phyloP scores from a whole-genome alignment of 2,797 vertebrate species.

The Enteromius treurensis region DNA sequence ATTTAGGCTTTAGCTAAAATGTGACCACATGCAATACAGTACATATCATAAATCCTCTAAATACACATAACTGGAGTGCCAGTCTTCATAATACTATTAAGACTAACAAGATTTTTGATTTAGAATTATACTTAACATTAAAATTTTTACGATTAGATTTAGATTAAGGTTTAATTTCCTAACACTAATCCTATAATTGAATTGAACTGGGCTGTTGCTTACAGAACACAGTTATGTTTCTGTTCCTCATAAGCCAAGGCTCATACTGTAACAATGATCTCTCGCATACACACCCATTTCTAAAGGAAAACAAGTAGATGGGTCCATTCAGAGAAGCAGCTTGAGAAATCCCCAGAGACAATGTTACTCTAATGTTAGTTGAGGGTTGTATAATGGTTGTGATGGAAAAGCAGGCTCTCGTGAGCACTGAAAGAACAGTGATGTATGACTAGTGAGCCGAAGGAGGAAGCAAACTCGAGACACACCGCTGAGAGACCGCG shows the following conservation, averaged over 20 bases:
- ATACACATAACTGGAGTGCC: background rate
- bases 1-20: background rate
- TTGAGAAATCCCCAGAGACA: constrained; percentile 26
- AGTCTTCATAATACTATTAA: background rate
- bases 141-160: constrained; percentile 1
- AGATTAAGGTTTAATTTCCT: constrained; percentile 6
- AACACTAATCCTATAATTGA: constrained; percentile 1
- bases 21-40: background rate
- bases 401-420: background rate
- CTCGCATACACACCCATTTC: constrained; percentile 26
- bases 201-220: background rate
- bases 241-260: constrained; percentile 1
- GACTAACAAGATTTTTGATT: constrained; percentile 15
- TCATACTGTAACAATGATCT: constrained; percentile 18
- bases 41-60: background rate
- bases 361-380: constrained; percentile 20
- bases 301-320: constrained; percentile 39
- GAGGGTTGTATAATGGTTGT: constrained; percentile 12
- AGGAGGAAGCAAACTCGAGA: constrained; percentile 4
- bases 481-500: background rate
- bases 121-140: background rate
- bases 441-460: constrained; percentile 8
- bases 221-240: constrained; percentile 1
- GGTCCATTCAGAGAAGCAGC: constrained; percentile 19
- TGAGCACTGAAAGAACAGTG: constrained; percentile 12